phyloP scores from a whole-genome alignment of 2,888 invertebrate genomes.

The Nasonia oneida region DNA sequence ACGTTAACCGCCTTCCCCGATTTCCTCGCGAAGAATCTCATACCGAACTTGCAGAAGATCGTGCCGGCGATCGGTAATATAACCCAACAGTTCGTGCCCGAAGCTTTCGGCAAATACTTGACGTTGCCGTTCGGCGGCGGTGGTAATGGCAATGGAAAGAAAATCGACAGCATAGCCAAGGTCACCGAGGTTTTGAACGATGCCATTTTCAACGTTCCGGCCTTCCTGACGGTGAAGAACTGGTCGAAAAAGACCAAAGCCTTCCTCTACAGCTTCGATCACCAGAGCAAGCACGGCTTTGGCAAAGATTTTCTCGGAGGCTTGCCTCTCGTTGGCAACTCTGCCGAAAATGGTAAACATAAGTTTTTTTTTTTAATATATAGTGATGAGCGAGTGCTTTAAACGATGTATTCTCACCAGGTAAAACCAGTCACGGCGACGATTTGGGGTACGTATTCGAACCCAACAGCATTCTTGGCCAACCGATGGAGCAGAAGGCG shows the following conservation, averaged over 20 bases:
- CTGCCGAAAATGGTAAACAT: slow-evolving; percentile 49
- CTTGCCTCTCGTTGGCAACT: slow-evolving; percentile 82
- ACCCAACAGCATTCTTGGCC: slow-evolving; percentile 68
- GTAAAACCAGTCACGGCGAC: slow-evolving; percentile 68
- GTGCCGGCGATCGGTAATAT: slow-evolving; percentile 71
- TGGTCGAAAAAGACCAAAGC: slow-evolving; percentile 85
- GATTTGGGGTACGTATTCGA: slow-evolving; percentile 71
- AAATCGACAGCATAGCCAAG: slow-evolving; percentile 80
- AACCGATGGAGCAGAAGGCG: slow-evolving; percentile 71
- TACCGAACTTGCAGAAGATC: slow-evolving; percentile 77
- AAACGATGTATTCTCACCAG: slow-evolving; percentile 53
- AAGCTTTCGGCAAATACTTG: slow-evolving; percentile 70
- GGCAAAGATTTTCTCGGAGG: slow-evolving; percentile 85
- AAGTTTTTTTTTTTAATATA: background rate
- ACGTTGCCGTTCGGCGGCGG: slow-evolving; percentile 33
- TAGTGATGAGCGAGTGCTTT: background rate
- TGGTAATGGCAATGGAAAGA: background rate
- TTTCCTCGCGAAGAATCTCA: slow-evolving; percentile 77
- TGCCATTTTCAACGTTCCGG: slow-evolving; percentile 88
- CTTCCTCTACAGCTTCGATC: slow-evolving; percentile 88
- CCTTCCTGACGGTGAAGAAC: slow-evolving; percentile 85
- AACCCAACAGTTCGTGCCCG: slow-evolving; percentile 65
- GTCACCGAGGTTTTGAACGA: slow-evolving; percentile 85
- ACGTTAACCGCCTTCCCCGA: slow-evolving; percentile 78
- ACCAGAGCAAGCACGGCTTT: slow-evolving; percentile 83